These are phyloP conservation scores for Hemicentrotus pulcherrimus DNA, from an alignment of 35 echinoderm and acorn worm species.

Conservation along the genomic window DNA sequence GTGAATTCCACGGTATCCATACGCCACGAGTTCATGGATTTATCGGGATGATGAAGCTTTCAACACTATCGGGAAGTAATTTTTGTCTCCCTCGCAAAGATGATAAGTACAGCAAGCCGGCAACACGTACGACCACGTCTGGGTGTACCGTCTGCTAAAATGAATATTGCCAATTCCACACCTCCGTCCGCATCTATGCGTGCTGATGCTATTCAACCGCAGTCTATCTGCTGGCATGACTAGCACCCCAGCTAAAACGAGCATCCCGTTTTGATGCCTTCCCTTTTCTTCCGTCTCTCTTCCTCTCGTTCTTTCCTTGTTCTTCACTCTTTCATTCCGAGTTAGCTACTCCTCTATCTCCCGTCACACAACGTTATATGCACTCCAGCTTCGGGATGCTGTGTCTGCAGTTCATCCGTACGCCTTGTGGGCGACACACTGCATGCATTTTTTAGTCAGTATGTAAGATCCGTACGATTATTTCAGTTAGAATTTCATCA, in stretches of 20 bases:
- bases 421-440: not conserved
- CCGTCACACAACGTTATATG: not conserved
- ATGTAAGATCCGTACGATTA: not conserved
- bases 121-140: not conserved
- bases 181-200: not conserved
- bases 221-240: not conserved
- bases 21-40: not conserved
- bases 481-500: conserved; percentile 25
- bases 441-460: conserved; percentile 25
- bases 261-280: conserved; percentile 8
- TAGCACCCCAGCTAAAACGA: not conserved
- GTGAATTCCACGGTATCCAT: not conserved
- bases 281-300: not conserved
- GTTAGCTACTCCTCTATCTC: not conserved
- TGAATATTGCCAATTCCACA: conserved; percentile 12
- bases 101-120: not conserved
- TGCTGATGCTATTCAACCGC: conserved; percentile 1
- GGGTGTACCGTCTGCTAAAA: not conserved
- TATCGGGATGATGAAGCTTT: not conserved
- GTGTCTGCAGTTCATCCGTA: not conserved
- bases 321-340: not conserved
- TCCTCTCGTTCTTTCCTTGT: not conserved
- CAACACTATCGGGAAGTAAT: not conserved
- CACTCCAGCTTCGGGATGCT: not conserved
- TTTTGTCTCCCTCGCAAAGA: not conserved